These are phyloP conservation scores for Rhaphigaster nebulosa DNA, from an alignment of 2,888 invertebrate genomes.

Conservation along the genomic window DNA sequence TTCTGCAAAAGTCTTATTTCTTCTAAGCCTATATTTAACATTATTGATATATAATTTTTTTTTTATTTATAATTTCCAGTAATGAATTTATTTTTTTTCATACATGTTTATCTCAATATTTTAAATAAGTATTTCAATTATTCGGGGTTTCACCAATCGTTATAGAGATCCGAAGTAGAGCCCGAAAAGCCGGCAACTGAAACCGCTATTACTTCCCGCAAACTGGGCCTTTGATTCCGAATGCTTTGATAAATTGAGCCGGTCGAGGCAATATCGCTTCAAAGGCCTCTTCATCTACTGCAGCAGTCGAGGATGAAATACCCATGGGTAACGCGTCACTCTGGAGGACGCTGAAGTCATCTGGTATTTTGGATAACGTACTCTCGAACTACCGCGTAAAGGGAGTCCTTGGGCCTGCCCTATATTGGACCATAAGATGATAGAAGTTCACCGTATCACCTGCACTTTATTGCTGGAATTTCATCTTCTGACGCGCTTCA, in stretches of 20 bases:
- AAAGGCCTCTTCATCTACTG: not conserved
- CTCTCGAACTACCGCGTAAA: not conserved
- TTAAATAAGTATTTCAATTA: not conserved
- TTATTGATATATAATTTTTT: too few species aligned
- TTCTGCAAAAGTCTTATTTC: too few species aligned
- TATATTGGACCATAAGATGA: not conserved
- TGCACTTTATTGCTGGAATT: not conserved
- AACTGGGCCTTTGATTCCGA: not conserved
- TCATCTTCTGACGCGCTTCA: not conserved
- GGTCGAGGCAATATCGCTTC: not conserved
- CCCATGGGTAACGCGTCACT: not conserved
- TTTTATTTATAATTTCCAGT: too few species aligned
- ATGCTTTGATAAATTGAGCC: slow-evolving; percentile 8
- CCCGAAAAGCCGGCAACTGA: not conserved
- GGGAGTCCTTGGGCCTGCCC: not conserved
- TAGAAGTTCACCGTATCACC: not conserved
- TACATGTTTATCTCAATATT: too few species aligned
- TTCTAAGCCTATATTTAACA: too few species aligned
- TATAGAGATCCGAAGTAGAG: not conserved
- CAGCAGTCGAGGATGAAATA: not conserved
- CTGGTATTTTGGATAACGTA: not conserved
- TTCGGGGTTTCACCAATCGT: not conserved
- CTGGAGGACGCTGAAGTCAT: not conserved
- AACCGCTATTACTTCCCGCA: not conserved
- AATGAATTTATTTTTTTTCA: too few species aligned